Percentiles rank a stretch among this genome's conserved stretches.
These are phyloP conservation scores for Mimumesa dahlbomi DNA, from an alignment of 2,888 invertebrate species.

Conservation along the genomic window DNA sequence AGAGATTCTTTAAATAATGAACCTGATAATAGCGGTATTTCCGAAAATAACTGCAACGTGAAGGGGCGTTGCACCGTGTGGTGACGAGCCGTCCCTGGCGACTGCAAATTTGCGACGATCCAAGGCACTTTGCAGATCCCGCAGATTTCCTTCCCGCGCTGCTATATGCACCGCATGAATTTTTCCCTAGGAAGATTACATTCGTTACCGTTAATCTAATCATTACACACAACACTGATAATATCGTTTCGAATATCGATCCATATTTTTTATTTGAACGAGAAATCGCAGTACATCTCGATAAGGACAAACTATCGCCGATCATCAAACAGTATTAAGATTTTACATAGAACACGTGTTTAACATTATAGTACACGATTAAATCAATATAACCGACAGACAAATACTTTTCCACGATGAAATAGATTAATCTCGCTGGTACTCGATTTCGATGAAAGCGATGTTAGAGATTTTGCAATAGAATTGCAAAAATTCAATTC, in stretches of 20 bases:
- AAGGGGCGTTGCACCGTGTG: slow-evolving; percentile 91
- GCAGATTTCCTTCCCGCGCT: slow-evolving; percentile 90
- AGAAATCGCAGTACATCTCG: too few species aligned
- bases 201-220: neutral
- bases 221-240: neutral
- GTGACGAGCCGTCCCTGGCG: slow-evolving; percentile 91
- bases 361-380: too few species aligned
- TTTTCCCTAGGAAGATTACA: slow-evolving; percentile 85
- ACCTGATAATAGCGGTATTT: slow-evolving; percentile 84
- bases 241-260: neutral
- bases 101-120: slow-evolving; percentile 95
- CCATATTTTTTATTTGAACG: neutral
- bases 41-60: slow-evolving; percentile 93
- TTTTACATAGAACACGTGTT: too few species aligned
- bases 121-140: slow-evolving; percentile 91
- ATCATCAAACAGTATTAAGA: too few species aligned
- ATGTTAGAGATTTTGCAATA: too few species aligned
- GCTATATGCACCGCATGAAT: slow-evolving; percentile 94
- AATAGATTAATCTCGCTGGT: too few species aligned
- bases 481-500: too few species aligned
- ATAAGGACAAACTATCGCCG: too few species aligned
- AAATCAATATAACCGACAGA: too few species aligned
- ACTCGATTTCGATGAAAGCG: too few species aligned
- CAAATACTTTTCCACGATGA: too few species aligned
- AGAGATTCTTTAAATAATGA: neutral